phyloP scores from a whole-genome alignment of 1,140 invertebrate genomes.

The Drosophila navojoa region DNA sequence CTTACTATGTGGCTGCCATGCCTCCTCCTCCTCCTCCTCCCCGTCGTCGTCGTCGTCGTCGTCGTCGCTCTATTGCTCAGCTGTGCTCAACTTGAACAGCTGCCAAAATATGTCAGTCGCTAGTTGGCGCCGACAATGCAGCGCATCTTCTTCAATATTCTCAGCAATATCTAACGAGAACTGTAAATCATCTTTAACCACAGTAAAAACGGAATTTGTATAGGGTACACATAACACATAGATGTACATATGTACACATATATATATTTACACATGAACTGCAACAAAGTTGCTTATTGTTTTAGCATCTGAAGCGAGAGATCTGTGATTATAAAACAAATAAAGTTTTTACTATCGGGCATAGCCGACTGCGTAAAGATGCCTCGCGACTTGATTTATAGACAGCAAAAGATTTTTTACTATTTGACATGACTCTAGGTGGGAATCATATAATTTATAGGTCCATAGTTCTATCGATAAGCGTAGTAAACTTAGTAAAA shows the following conservation, averaged over 20 bases:
- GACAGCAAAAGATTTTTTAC: no score
- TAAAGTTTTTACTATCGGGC: no score
- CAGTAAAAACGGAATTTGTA: neutral
- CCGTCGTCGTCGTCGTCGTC: neutral
- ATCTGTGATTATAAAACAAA: no score
- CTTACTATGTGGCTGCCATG: conserved; percentile 45
- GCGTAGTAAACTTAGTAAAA: no score
- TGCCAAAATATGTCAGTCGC: conserved; percentile 51
- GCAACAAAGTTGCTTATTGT: neutral
- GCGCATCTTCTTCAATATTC: conserved; percentile 34
- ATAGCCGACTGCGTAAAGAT: no score
- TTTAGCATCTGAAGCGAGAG: neutral
- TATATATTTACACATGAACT: neutral
- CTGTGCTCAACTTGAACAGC: conserved; percentile 56
- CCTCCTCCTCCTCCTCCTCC: neutral
- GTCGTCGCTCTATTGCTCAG: neutral
- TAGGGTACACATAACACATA: no score
- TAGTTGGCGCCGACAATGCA: conserved; percentile 40
- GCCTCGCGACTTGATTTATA: no score
- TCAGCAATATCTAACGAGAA: conserved; percentile 10
- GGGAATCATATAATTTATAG: no score
- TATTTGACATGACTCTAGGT: no score
- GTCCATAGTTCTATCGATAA: no score
- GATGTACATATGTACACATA: no score
- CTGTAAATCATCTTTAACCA: conserved; percentile 5